These are phyloP conservation scores for Trematomus bernacchii DNA, from an alignment of 2,797 vertebrate species.

Conservation along the genomic window DNA sequence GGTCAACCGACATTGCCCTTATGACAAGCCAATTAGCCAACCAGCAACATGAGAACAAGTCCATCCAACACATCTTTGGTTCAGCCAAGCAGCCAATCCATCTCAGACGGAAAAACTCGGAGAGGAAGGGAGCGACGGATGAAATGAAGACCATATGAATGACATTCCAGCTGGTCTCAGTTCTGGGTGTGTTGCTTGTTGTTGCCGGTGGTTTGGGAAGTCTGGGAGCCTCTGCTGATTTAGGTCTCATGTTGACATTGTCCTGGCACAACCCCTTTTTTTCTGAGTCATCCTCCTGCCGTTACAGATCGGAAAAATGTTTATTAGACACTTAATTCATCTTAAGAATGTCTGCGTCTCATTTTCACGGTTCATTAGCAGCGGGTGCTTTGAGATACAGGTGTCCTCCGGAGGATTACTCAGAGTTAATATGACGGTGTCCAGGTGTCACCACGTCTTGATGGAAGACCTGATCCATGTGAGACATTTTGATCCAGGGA, in stretches of 20 bases:
- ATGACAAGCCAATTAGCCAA: slow-evolving; percentile 6
- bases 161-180: slow-evolving; percentile 75
- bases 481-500: slow-evolving; percentile 61
- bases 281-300: slow-evolving; percentile 65
- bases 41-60: background rate
- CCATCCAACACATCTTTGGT: background rate
- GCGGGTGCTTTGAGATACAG: slow-evolving; percentile 11
- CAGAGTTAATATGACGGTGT: slow-evolving; percentile 2
- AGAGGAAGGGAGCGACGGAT: slow-evolving; percentile 42
- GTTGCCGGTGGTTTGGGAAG: slow-evolving; percentile 81
- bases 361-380: background rate
- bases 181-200: slow-evolving; percentile 81
- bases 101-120: slow-evolving; percentile 52
- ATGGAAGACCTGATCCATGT: slow-evolving; percentile 50
- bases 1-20: background rate
- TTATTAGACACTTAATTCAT: background rate
- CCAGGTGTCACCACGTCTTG: slow-evolving; percentile 59
- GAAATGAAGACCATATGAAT: slow-evolving; percentile 84
- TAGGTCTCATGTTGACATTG: slow-evolving; percentile 76
- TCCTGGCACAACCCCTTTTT: slow-evolving; percentile 64
- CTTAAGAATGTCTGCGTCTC: background rate
- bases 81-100: slow-evolving; percentile 25
- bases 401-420: slow-evolving; percentile 42
- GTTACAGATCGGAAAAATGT: slow-evolving; percentile 30
- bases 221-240: slow-evolving; percentile 79